Evolutionary conservation across 53 echinoderm and acorn worm species (phyloP), one percentile per base, ranked within the genome.

Genomic region (Hippasteria phrygiana): DNA sequence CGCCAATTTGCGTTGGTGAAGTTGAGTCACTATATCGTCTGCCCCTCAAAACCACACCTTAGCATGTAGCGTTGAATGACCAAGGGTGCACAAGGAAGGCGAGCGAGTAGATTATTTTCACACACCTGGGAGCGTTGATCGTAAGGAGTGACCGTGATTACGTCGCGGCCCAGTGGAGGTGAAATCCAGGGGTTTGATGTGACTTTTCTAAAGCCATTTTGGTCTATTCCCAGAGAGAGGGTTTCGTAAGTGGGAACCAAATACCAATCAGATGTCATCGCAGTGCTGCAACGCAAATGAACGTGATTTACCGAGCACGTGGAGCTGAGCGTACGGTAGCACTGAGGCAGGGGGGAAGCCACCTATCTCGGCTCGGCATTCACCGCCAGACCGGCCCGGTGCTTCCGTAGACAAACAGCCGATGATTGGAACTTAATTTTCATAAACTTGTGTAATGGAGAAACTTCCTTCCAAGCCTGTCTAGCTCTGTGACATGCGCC

Each of bases 381-480:
- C 82, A 72, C 73, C 90, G 81, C 18, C 82, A 73, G 81, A 66
- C 90, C 55, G 90, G 56, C 54, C 69, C 62, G 71, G 72, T 90
- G 81, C 90, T 90, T 90, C 90, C 90, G 90, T 81, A 63, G 55
- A 82, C 81, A 71, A 90, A 90, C 90, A 81, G 74, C 43, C 40
- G 90, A 80, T 90, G 80, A 73, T 82, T 54, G 72, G 53, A 73
- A 81, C 59, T 81, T 73, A 71, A 66, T 90, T 88, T 90, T 90
- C 90, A 82, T 90, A 90, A 90, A 90, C 89, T 80, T 90, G 81
- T 70, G 90, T 90, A 90, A 90, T 90, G 47, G 62, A 59, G 90
- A 90, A 82, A 90, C 90, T 90, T 90, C 90, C 90, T 90, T 82
- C 85, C 85, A 64, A 85, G 85, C 85, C 51, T 85, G 85, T 85